Evolutionary conservation across 2,888 invertebrate genomes (phyloP), one percentile per base, ranked within the genome.

Genomic region (Lepas anatifera): DNA sequence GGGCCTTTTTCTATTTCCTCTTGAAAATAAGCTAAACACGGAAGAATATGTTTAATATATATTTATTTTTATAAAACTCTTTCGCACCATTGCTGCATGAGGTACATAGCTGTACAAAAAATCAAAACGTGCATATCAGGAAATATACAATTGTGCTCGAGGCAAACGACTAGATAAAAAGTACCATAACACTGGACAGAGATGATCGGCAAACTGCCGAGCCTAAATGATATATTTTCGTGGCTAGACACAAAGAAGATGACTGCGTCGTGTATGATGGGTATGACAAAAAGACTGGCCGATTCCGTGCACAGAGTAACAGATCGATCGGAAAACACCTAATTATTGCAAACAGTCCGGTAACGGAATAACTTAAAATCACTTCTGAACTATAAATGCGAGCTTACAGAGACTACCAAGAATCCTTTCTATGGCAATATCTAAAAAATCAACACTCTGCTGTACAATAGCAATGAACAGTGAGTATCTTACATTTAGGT

Each of bases 401-500:
- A 58, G 32, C 18, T 35, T 22, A 58, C 32, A 52, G 52, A 35
- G 6, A 35, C 58, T 58, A 58, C 58, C 52, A 58, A 58, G 58
- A 58, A 22, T n/a, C n/a, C n/a, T n/a, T n/a, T n/a, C n/a, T n/a
- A n/a, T n/a, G n/a, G n/a, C n/a, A n/a, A n/a, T n/a, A n/a, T n/a
- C n/a, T n/a, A n/a, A n/a, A n/a, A n/a, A n/a, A n/a, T n/a, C 2
- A 58, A 16, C 41, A 41, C 11, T 10, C 41, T 13, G 16, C 11
- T 41, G 16, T 16, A 13, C 10, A 10, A 4, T 13, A 16, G 32
- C 35, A 35, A 58, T 8, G 41, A 13, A 41, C 10, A 6, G 2
- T 58, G 35, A n/a, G 35, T 58, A 58, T 58, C 32, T 32, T 58
- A 58, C 58, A 58, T n/a, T n/a, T n/a, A n/a, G n/a, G n/a, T n/a